Evolutionary conservation across 2,797 vertebrate species (phyloP).

Genomic region (Cyprinella venusta): DNA sequence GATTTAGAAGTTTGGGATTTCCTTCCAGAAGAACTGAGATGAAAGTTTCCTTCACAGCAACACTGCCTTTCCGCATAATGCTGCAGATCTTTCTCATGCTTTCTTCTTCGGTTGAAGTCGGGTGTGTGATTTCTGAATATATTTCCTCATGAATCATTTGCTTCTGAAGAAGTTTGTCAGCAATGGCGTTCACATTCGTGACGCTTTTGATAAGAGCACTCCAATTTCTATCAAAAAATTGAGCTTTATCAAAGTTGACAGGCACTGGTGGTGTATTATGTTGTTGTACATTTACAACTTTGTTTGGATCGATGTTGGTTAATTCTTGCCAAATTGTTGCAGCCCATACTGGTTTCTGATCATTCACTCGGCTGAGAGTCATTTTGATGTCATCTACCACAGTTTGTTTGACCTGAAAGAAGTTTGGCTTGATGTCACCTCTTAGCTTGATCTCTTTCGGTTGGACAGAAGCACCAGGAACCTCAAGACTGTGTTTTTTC

Average conservation of each 20-base stretch:
- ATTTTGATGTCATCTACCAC: neutral
- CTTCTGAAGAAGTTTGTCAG: neutral
- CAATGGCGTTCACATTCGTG: neutral
- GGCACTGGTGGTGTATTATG: neutral
- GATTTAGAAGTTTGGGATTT: neutral
- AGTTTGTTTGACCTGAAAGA: conserved; percentile 1
- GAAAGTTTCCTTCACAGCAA: neutral
- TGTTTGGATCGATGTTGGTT: neutral
- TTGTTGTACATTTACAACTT: too few species aligned
- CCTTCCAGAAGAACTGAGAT: neutral
- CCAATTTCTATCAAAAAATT: neutral
- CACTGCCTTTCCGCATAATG: neutral
- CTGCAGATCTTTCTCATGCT: conserved; percentile 19
- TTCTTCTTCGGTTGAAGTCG: neutral
- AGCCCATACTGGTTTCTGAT: neutral
- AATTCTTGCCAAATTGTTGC: conserved; percentile 10
- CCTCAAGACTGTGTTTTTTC: conserved; percentile 10
- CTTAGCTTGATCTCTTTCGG: neutral
- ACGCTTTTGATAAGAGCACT: neutral
- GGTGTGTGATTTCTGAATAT: conserved; percentile 15
- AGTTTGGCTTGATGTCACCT: conserved; percentile 2
- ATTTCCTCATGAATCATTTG: neutral
- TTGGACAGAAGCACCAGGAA: neutral
- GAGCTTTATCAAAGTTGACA: neutral
- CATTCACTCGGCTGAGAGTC: neutral